Conservation (phyloP, 2,113 vertebrate genomes). For the Clarias gariepinus region DNA sequence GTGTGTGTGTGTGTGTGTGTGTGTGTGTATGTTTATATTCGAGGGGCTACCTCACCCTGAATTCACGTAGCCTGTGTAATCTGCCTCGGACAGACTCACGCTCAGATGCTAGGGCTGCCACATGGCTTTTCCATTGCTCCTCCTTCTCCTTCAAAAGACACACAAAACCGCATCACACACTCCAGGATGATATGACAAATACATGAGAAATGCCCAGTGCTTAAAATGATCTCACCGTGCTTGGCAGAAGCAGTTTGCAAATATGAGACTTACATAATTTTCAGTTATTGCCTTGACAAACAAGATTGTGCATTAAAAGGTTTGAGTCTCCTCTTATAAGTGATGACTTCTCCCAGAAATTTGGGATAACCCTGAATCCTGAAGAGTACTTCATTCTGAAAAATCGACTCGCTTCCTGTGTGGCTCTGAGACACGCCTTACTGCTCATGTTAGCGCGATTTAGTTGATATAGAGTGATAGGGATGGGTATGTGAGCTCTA, state of each 20-base stretch:
- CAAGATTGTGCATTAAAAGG: neutral
- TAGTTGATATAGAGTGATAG: slow-evolving; percentile 40
- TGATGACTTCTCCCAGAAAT: neutral
- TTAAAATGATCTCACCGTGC: neutral
- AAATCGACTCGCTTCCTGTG: slow-evolving; percentile 34
- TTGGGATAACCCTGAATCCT: slow-evolving; percentile 7
- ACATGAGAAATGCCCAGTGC: slow-evolving; percentile 1
- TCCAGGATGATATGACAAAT: neutral
- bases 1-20: slow-evolving; percentile 6
- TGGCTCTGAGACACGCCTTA: slow-evolving; percentile 18
- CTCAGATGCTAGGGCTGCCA: slow-evolving; percentile 60
- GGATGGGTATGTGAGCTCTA: slow-evolving; percentile 50
- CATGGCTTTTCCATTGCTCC: slow-evolving; percentile 64
- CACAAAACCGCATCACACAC: slow-evolving; percentile 5
- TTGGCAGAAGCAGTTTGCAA: slow-evolving; percentile 8
- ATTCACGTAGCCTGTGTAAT: slow-evolving; percentile 64
- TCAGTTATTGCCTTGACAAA: neutral
- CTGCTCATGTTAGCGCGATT: slow-evolving; percentile 12
- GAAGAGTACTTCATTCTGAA: slow-evolving; percentile 21
- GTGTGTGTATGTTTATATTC: neutral
- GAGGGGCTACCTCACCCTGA: slow-evolving; percentile 64
- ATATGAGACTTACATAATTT: slow-evolving; percentile 10
- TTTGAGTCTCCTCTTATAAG: neutral
- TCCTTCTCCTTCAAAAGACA: slow-evolving; percentile 64
- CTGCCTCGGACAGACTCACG: slow-evolving; percentile 63